phyloP scores from a whole-genome alignment of 2,888 invertebrate genomes.

The Xestoiulus laeticollis region DNA sequence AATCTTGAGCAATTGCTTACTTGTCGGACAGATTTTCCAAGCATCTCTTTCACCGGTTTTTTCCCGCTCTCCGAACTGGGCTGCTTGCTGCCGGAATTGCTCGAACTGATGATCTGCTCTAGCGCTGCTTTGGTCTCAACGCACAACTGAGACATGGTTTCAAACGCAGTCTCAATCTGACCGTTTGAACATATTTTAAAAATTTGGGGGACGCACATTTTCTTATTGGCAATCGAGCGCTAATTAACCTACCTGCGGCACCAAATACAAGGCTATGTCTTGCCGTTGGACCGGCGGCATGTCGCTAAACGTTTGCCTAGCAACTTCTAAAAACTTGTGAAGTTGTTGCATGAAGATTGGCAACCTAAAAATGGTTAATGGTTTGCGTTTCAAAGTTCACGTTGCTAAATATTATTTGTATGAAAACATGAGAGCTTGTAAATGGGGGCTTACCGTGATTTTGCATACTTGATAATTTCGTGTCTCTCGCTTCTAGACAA shows the following conservation, averaged over 20 bases:
- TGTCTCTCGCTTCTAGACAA: constrained; percentile 72
- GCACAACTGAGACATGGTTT: constrained; percentile 70
- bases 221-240: too few species aligned
- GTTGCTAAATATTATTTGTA: neutral
- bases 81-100: constrained; percentile 60
- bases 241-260: constrained; percentile 70
- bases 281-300: constrained; percentile 70
- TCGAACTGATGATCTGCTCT: constrained; percentile 69
- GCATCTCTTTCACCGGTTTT: constrained; percentile 62
- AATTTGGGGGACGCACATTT: neutral
- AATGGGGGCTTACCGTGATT: constrained; percentile 65
- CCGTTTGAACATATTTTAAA: neutral
- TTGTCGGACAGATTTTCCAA: constrained; percentile 65
- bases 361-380: constrained; percentile 64
- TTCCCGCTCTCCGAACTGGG: constrained; percentile 59
- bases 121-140: constrained; percentile 71
- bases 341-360: constrained; percentile 74
- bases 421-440: neutral
- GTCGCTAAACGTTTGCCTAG: constrained; percentile 70
- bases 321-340: constrained; percentile 70
- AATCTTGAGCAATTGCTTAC: constrained; percentile 59
- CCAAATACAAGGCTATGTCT: constrained; percentile 73
- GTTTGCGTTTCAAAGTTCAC: neutral
- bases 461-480: constrained; percentile 74
- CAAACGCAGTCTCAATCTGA: constrained; percentile 72